phyloP scores from a whole-genome alignment of 2,797 vertebrate genomes.

The Neoniphon sammara region DNA sequence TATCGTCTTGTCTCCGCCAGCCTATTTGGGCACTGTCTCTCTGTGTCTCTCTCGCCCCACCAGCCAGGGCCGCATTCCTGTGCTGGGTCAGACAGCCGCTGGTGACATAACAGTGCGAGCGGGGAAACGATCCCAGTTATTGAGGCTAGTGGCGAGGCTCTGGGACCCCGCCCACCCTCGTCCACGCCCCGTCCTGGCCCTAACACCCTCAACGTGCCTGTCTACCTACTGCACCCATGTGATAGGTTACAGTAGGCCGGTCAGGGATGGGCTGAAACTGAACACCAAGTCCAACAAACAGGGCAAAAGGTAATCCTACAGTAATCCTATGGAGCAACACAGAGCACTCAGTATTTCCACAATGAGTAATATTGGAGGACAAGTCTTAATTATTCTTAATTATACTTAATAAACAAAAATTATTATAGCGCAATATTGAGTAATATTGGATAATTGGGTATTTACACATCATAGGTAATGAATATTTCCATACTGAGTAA shows the following conservation, averaged over 20 bases:
- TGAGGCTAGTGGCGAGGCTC: conserved; percentile 43
- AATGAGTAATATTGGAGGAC: not conserved
- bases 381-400: not conserved
- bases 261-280: not conserved
- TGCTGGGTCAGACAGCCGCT: conserved; percentile 61
- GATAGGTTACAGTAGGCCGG: not conserved
- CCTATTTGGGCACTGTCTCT: conserved; percentile 23
- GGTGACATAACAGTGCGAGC: conserved; percentile 74
- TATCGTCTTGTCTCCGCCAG: conserved; percentile 48
- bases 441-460: not conserved
- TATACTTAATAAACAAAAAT: too few relatives aligned
- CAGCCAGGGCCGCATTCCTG: conserved; percentile 57
- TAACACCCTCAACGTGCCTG: not conserved
- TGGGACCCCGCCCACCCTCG: conserved; percentile 25
- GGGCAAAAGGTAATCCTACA: not conserved
- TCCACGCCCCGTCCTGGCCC: not conserved
- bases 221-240: not conserved
- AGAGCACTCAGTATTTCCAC: too few relatives aligned
- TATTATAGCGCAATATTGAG: not conserved
- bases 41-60: conserved; percentile 40
- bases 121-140: conserved; percentile 53
- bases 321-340: not conserved
- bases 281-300: not conserved
- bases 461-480: not conserved
- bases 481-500: not conserved